Percentiles rank a stretch among this genome's conserved stretches.
phyloP scores from a whole-genome alignment of 1,140 invertebrate species.

The Ceratina japonica region DNA sequence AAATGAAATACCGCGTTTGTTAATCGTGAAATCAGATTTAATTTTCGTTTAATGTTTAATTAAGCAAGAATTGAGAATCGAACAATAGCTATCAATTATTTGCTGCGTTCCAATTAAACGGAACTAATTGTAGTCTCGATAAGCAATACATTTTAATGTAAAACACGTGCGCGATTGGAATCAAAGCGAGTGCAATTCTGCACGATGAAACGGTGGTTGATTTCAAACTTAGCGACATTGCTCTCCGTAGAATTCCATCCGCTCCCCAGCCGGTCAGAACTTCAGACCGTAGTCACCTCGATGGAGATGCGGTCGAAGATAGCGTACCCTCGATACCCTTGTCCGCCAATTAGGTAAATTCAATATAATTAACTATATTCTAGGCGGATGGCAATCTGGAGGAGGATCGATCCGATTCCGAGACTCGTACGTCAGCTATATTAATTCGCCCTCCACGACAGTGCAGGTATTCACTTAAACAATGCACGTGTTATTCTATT shows the following conservation, averaged over 20 bases:
- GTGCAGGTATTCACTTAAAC: no score
- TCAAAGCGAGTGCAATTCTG: neutral
- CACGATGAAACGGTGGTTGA: constrained; percentile 31
- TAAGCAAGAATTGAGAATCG: no score
- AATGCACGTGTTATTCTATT: no score
- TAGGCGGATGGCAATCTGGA: constrained; percentile 51
- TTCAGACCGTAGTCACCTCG: neutral
- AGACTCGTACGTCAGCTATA: constrained; percentile 5
- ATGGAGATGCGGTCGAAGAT: constrained; percentile 63
- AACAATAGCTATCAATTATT: no score
- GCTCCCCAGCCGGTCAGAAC: neutral
- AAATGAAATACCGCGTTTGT: no score
- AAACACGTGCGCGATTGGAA: neutral
- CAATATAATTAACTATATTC: constrained; percentile 70
- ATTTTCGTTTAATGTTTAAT: no score
- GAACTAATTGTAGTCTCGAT: neutral
- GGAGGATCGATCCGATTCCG: constrained; percentile 34
- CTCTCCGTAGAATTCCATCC: neutral
- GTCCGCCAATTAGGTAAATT: constrained; percentile 67
- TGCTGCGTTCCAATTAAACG: no score
- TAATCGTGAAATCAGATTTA: no score
- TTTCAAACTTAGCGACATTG: constrained; percentile 58
- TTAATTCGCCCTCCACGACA: neutral
- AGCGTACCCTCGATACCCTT: constrained; percentile 52
- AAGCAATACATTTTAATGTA: neutral